phyloP scores from a whole-genome alignment of 35 echinoderm and acorn worm species.

The Diadema setosum region DNA sequence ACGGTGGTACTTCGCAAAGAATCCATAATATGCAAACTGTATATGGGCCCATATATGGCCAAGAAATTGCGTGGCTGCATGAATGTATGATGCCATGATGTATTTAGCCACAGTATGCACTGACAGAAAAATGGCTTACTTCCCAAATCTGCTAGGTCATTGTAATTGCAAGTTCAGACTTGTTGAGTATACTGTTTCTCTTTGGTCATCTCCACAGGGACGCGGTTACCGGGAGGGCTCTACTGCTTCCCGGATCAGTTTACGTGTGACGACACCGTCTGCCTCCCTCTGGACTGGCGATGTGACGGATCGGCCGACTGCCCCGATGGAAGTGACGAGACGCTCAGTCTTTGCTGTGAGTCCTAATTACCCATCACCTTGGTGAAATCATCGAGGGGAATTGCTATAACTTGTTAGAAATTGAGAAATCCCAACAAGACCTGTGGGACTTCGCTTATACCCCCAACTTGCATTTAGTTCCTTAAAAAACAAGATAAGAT shows the following conservation, averaged over 20 bases:
- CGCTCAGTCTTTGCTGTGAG: neutral
- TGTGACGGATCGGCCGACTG: constrained; percentile 70
- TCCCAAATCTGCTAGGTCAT: neutral
- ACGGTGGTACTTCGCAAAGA: too few relatives aligned
- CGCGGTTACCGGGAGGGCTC: neutral
- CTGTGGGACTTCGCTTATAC: too few relatives aligned
- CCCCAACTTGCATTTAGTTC: too few relatives aligned
- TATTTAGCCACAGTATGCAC: neutral
- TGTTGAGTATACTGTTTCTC: neutral
- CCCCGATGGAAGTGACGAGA: constrained; percentile 32
- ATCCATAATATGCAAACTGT: too few relatives aligned
- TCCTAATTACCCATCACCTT: too few relatives aligned
- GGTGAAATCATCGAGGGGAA: too few relatives aligned
- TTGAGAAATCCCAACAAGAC: too few relatives aligned
- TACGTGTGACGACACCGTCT: constrained; percentile 33
- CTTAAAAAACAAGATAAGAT: neutral
- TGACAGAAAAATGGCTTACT: neutral
- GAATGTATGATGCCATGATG: neutral
- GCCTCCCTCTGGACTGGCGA: constrained; percentile 59
- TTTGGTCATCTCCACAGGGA: neutral
- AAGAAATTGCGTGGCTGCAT: neutral
- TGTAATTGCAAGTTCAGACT: too few relatives aligned
- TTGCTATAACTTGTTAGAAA: too few relatives aligned
- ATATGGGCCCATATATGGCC: too few relatives aligned
- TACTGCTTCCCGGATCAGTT: constrained; percentile 56